phyloP scores from a whole-genome alignment of 2,888 invertebrate species.

The Eristalinus sepulchralis region DNA sequence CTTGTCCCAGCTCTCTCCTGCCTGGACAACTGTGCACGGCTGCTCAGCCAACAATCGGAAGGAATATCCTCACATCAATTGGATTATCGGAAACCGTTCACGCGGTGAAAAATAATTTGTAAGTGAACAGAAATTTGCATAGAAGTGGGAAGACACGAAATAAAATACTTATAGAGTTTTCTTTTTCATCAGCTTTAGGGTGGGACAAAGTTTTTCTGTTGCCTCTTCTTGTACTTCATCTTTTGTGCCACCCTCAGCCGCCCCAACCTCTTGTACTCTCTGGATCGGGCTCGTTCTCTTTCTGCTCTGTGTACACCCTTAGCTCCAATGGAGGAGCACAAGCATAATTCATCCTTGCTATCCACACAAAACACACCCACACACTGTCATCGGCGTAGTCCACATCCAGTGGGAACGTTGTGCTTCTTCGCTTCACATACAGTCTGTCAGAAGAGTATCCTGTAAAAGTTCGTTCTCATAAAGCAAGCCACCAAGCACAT shows the following conservation, averaged over 20 bases:
- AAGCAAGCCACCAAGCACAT: background rate
- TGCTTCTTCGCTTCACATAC: background rate
- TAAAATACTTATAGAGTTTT: background rate
- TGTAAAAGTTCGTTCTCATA: background rate
- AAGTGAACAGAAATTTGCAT: constrained; percentile 24
- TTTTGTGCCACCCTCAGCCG: constrained; percentile 22
- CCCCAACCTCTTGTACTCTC: background rate
- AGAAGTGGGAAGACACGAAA: constrained; percentile 30
- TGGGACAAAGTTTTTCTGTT: constrained; percentile 59
- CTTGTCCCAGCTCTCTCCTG: constrained; percentile 21
- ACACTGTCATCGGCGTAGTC: background rate
- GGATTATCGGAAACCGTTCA: constrained; percentile 60
- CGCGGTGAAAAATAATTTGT: constrained; percentile 36
- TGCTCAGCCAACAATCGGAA: constrained; percentile 33
- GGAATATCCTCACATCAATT: constrained; percentile 48
- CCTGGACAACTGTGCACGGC: constrained; percentile 47
- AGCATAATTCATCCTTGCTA: background rate
- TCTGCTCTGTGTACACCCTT: background rate
- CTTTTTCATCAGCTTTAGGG: constrained; percentile 47
- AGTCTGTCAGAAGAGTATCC: background rate
- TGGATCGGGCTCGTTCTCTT: background rate
- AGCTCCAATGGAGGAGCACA: background rate
- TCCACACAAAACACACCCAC: background rate
- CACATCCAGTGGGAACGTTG: background rate
- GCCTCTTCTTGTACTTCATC: constrained; percentile 45